phyloP scores from a whole-genome alignment of 2,888 invertebrate genomes.

The Polydrusus cervinus region DNA sequence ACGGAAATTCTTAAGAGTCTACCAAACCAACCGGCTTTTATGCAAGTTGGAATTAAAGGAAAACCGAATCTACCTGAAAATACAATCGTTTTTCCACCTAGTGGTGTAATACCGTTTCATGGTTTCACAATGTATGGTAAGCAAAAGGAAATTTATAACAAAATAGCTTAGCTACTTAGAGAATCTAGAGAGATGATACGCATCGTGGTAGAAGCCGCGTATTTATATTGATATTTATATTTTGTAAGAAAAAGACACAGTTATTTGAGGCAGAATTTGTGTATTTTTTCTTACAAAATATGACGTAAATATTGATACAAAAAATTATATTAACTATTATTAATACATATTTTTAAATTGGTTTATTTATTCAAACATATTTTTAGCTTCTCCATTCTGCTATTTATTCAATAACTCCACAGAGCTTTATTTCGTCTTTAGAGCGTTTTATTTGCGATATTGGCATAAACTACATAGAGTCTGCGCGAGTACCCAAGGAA shows the following conservation, averaged over 20 bases:
- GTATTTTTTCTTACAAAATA: too few relatives aligned
- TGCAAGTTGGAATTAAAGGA: conserved; percentile 84
- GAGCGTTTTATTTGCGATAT: conserved; percentile 92
- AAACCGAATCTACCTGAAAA: conserved; percentile 80
- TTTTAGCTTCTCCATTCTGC: conserved; percentile 92
- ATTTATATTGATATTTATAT: too few relatives aligned
- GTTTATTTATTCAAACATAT: too few relatives aligned
- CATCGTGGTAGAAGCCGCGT: too few relatives aligned
- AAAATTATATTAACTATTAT: too few relatives aligned
- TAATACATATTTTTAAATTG: too few relatives aligned
- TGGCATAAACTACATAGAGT: conserved; percentile 95
- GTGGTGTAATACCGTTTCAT: conserved; percentile 96
- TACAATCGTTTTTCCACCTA: conserved; percentile 90
- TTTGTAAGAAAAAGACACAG: too few relatives aligned
- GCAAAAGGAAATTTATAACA: conserved; percentile 56
- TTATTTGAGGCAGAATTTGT: too few relatives aligned
- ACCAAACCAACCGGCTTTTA: conserved; percentile 77
- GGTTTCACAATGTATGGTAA: conserved; percentile 98
- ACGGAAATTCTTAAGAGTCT: conserved; percentile 84
- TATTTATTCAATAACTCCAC: conserved; percentile 93
- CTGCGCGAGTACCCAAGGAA: conserved; percentile 94
- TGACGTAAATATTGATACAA: too few relatives aligned
- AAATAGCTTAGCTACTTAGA: not conserved
- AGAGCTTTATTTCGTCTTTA: conserved; percentile 90
- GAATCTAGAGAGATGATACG: too few relatives aligned